These are phyloP conservation scores for Neoitamus cyanurus DNA, from an alignment of 2,888 invertebrate species.

Conservation along the genomic window DNA sequence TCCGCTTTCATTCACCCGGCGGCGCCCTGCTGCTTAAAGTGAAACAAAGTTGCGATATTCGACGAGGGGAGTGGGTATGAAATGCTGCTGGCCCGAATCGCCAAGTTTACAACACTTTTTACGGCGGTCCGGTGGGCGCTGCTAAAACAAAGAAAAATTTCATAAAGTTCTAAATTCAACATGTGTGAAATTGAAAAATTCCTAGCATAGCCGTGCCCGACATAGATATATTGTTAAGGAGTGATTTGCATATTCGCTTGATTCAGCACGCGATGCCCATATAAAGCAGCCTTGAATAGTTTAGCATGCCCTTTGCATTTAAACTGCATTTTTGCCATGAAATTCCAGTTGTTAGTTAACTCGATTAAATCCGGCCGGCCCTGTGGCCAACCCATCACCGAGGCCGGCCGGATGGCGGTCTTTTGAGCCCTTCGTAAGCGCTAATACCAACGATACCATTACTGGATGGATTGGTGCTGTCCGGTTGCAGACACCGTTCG, in stretches of 20 bases:
- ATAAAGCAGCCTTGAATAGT: conserved; percentile 45
- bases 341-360: conserved; percentile 21
- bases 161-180: conserved; percentile 51
- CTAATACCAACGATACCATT: conserved; percentile 26
- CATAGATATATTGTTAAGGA: conserved; percentile 56
- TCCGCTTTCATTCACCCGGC: no score
- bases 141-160: conserved; percentile 29
- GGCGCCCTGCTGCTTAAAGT: no score
- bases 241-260: conserved; percentile 56
- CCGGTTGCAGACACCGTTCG: background rate
- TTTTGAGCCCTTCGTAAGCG: background rate
- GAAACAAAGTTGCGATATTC: no score
- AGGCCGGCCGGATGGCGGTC: background rate
- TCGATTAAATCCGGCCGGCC: background rate
- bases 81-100: background rate
- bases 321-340: conserved; percentile 36
- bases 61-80: no score
- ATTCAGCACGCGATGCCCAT: conserved; percentile 50
- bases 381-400: background rate
- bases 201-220: conserved; percentile 54
- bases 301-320: conserved; percentile 23
- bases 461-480: background rate
- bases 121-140: background rate
- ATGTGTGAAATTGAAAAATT: conserved; percentile 58
- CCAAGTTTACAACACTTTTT: background rate